Base-by-base conservation (phyloP, 64 coral and sea anemone species). In the Actinia equina region DNA sequence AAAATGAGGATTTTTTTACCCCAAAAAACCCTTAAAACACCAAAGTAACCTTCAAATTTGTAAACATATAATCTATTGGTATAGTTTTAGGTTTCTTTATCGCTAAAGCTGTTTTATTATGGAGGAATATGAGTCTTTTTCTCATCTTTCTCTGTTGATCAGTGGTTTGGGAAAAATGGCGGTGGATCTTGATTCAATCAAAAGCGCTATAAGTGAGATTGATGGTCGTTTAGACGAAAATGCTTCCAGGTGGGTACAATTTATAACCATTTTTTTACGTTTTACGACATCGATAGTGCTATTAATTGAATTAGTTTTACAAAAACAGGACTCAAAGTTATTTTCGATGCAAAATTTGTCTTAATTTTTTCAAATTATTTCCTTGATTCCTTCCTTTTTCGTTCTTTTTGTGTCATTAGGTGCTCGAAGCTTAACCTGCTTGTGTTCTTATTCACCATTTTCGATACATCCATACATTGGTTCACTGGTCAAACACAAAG, bases 141-240 rank as follows among this genome's bases (percentile, higher is more conserved):
- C 83, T 18, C 83, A 44, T 30, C 25, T 92, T 23, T 92, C 90
- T 3, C 41, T 92, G 76, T 76, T 92, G 85, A 85, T 92, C 1
- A 92, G 77, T 53, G 90, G 90, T 4, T n/a, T 92, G 44, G 79
- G 61, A 27, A 79, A 71, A 83, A 87, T 86, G 46, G 79, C 85
- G 43, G 84, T 82, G 58, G 90, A 92, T 71, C 26, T 82, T 2
- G 90, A 86, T 23, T 86, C 80, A 4, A 86, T 92, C 13, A 92
- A 87, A 83, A 74, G 86, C 11, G 85, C 90, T 5, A 83, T 92
- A 49, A 22, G 22, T 17, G 86, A 87, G 71, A 79, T 92, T 20
- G 90, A 92, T 83, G 20, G 84, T 56, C 76, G 77, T 37, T 77
- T 92, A 69, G 90, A 92, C 43, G 77, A 78, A 49, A 92, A 92